phyloP scores from a whole-genome alignment of 2,113 vertebrate genomes.

The Crypturellus undulatus region DNA sequence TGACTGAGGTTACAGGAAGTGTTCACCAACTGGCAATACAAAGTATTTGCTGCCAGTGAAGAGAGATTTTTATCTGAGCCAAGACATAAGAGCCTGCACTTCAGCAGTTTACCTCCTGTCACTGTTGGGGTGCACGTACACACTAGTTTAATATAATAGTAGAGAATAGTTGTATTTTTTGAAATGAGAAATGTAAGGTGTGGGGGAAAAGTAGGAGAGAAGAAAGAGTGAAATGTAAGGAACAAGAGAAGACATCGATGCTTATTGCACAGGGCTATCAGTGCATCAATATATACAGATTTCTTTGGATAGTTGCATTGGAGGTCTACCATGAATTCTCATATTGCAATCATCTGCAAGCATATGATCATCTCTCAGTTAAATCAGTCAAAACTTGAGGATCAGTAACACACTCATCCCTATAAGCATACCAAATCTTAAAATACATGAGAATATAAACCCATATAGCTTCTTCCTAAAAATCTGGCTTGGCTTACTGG shows the following conservation, averaged over 20 bases:
- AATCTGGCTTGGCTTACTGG: neutral
- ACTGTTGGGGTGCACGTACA: neutral
- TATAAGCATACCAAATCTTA: neutral
- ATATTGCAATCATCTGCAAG: neutral
- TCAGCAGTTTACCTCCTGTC: neutral
- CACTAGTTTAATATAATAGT: neutral
- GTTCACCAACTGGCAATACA: neutral
- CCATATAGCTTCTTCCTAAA: neutral
- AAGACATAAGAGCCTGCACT: neutral
- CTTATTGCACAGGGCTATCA: neutral
- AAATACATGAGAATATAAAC: neutral
- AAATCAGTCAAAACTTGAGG: neutral
- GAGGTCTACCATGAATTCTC: neutral
- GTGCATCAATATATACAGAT: fast-evolving
- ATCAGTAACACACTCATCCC: neutral
- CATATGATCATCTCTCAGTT: neutral
- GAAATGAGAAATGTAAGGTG: neutral
- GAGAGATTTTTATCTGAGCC: neutral
- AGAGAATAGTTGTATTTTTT: neutral
- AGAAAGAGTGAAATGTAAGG: neutral
- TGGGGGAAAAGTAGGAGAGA: neutral
- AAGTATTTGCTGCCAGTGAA: neutral
- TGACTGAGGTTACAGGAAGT: neutral
- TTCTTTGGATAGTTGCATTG: neutral
- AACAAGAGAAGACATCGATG: neutral